Base-by-base conservation (phyloP, 2,888 invertebrate species). In the Synergus gifuensis region DNA sequence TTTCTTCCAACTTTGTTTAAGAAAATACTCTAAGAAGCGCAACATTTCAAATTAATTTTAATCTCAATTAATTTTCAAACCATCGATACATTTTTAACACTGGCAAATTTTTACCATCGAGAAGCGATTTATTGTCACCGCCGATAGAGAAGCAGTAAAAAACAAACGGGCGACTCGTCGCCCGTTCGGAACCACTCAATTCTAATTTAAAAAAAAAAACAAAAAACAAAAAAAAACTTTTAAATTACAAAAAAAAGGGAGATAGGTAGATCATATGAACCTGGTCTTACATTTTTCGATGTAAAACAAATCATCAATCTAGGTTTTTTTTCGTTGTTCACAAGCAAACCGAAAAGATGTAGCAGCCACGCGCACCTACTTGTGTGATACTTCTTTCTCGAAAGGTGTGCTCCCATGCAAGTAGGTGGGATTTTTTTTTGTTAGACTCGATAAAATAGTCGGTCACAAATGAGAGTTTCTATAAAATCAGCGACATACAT, bases 281-380 rank as follows among this genome's bases (percentile, higher is more conserved):
- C n/a, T 28, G 0, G 28, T 14, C 44, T n/a, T 11, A 18, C 42
- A 36, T 11, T 78, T 58, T 80, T 81, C 79, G 18, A 83, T 84
- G 82, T 83, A 79, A 83, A 36, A 79, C 22, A 44, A 79, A n/a
- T 44, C 14, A 22, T 77, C 82, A 62, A 80, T 77, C 78, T 73
- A 12, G 58, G 46, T 76, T 79, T 82, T 78, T 76, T 77, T 80
- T 81, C 77, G 64, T 79, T 69, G 79, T 63, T 78, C 62, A 58
- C 77, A 83, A 84, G 54, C 18, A 79, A 89, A 86, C 85, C 86
- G 88, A 83, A 81, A 89, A 87, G 85, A 92, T 92, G 92, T 91
- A 92, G 92, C 86, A 89, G 77, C 63, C 84, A 85, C 86, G 88
- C 79, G 66, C 85, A 86, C 90, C 91, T 91, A 88, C 91, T 91